Conservation (phyloP, 2,113 vertebrate genomes). For the Indri indri region DNA sequence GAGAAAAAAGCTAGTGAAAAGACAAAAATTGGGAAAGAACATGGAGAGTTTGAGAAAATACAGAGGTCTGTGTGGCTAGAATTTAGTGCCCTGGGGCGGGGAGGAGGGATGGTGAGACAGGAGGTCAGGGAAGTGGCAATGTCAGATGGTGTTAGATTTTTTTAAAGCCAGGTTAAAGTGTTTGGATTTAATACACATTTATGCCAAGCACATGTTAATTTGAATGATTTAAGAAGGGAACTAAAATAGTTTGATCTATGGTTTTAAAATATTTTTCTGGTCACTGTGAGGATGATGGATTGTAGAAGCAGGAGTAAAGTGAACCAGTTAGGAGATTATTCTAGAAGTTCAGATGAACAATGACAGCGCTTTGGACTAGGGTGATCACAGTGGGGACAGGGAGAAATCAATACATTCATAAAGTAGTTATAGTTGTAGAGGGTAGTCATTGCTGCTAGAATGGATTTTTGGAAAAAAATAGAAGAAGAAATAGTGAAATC, state of each 20-base stretch:
- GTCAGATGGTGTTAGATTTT: background rate
- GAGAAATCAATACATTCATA: background rate
- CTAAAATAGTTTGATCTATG: background rate
- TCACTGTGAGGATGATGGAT: background rate
- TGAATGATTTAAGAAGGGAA: background rate
- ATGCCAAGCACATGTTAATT: background rate
- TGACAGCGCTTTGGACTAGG: background rate
- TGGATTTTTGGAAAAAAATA: background rate
- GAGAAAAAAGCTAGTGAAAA: background rate
- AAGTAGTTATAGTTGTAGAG: background rate
- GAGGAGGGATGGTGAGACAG: background rate
- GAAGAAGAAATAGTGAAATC: background rate
- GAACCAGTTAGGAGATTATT: background rate
- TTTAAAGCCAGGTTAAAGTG: background rate
- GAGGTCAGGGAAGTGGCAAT: background rate
- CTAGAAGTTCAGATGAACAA: background rate
- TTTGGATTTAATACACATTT: background rate
- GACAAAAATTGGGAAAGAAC: background rate
- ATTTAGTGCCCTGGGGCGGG: accelerated
- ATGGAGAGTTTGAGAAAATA: background rate
- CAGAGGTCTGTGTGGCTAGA: background rate
- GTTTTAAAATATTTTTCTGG: background rate
- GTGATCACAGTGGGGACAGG: background rate
- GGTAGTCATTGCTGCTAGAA: no score
- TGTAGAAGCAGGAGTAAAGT: background rate